Percentiles rank a stretch among this genome's conserved stretches.
phyloP scores from a whole-genome alignment of 2,888 invertebrate species.

The Idaea straminata region DNA sequence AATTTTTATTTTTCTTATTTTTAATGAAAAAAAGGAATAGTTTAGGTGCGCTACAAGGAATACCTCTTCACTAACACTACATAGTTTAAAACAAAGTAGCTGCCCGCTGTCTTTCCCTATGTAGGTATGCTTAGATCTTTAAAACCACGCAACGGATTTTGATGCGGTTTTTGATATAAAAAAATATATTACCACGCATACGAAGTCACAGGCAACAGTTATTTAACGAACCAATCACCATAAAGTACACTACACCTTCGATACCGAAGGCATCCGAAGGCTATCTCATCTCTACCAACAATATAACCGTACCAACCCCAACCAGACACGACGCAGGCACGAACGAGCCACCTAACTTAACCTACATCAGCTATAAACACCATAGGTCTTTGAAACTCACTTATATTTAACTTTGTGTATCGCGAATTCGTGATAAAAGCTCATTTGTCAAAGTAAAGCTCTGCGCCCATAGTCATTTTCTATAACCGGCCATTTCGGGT shows the following conservation, averaged over 20 bases:
- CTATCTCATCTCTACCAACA: background rate
- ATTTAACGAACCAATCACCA: background rate
- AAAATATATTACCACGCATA: no score
- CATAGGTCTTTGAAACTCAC: slow-evolving; percentile 30
- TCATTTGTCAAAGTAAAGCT: slow-evolving; percentile 40
- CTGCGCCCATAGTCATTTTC: background rate
- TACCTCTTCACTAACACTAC: no score
- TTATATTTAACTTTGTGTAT: slow-evolving; percentile 51
- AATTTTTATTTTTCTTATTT: no score
- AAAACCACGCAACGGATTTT: no score
- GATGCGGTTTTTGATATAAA: no score
- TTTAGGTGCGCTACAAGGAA: no score
- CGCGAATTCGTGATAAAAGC: slow-evolving; percentile 52
- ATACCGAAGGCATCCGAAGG: background rate
- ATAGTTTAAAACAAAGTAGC: no score
- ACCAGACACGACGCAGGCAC: background rate
- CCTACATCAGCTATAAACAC: slow-evolving; percentile 18
- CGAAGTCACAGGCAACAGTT: background rate
- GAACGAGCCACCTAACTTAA: slow-evolving; percentile 5
- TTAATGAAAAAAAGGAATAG: no score
- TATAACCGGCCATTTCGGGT: background rate
- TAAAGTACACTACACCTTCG: background rate
- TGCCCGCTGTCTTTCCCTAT: no score
- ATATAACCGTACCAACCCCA: background rate
- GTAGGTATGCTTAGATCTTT: no score